Evolutionary conservation across 37 sponge, comb jelly and placozoan species (phyloP), one percentile per base, ranked within the genome.

Genomic region (Chondrosia reniformis): DNA sequence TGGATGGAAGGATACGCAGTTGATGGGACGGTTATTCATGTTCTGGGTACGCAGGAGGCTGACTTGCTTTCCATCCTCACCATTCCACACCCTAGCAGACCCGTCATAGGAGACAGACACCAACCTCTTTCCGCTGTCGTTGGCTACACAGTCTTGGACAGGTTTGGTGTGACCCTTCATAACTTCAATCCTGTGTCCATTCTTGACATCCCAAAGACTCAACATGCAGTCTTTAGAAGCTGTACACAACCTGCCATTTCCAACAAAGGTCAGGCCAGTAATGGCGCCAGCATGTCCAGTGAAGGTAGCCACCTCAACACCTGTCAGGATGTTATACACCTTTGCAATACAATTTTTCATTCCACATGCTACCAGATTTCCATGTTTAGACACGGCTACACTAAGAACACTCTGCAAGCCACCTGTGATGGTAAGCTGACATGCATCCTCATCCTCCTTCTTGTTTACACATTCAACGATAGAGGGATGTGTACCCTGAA

Each of bases 1-100:
- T 0, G 97, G 97, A 64, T 96, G 94, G 76, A 93, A 88, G 24
- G 79, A 46, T 13, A 96, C 86, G 55, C 97, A 96, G 77, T 96
- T 96, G 64, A 96, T 71, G 0, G 94, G 94, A 30, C 71, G 84
- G 76, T 83, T 91, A 45, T 67, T 78, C 39, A 33, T 39, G n/a
- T 83, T 83, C 0, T 63, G 61, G 0, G 73, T 77, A 39, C 63
- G 61, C 46, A 94, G 45, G 0, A 59, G 65, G 33, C 55, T n/a
- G 22, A 55, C 46, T 4, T 74, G 55, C 12, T 73, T 80, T 13
- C 94, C 94, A 55, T 78, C 78, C 25, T 43, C 80, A 1, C 84
- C 87, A 22, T 84, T 73, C 94, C 93, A 96, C 28, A 96, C 84
- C 46, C 82, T 72, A 25, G 85, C 78, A 3, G 81, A 39, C 4